A percentile compares a stretch with the other conserved stretches of the same genome.
Evolutionary conservation across 2,888 invertebrate genomes (phyloP).

Genomic region (Drosophila bunnanda): DNA sequence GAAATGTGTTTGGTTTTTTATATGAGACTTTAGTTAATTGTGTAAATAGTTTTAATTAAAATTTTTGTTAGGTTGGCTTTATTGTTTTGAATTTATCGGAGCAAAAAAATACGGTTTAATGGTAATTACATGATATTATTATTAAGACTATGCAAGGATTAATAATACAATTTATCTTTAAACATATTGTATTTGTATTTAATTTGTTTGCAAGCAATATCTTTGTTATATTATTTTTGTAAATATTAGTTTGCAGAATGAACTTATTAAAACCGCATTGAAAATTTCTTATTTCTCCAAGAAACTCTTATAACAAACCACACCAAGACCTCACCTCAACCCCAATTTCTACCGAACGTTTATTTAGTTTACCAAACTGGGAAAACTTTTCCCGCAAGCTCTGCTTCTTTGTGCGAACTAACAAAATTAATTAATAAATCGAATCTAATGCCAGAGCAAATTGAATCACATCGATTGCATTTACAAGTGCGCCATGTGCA

Average conservation of each 20-base stretch:
- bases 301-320: not conserved
- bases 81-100: no score
- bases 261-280: not conserved
- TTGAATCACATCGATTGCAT: conserved; percentile 69
- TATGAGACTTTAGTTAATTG: no score
- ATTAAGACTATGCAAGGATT: no score
- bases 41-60: no score
- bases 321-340: not conserved
- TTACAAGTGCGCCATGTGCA: conserved; percentile 52
- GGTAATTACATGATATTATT: no score
- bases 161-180: no score
- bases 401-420: conserved; percentile 10
- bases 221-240: not conserved
- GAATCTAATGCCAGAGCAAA: conserved; percentile 61
- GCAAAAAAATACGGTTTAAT: no score
- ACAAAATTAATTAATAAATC: conserved; percentile 75
- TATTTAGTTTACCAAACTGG: conserved; percentile 29
- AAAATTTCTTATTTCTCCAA: not conserved
- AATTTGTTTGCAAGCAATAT: not conserved
- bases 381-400: conserved; percentile 21
- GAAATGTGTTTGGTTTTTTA: not conserved
- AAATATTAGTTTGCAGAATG: not conserved
- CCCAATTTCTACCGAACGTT: conserved; percentile 5
- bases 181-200: not conserved
- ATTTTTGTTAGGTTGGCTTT: no score